Evolutionary conservation across 1,140 invertebrate genomes (phyloP), one percentile per base, ranked within the genome.

Genomic region (Zaprionus gabonicus): DNA sequence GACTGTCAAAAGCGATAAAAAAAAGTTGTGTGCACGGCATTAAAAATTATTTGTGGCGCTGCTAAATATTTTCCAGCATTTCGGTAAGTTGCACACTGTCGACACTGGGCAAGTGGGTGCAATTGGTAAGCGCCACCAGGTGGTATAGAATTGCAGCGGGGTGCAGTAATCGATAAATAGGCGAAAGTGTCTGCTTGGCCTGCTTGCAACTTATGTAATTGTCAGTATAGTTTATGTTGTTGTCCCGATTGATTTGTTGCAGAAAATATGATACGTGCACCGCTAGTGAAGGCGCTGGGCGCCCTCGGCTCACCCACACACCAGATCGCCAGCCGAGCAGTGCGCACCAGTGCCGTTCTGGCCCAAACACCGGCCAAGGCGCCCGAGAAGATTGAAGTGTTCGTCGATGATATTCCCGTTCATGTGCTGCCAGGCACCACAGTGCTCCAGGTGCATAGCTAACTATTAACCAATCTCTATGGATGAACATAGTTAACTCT

Each of bases 371-470:
- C 93, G 57, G 93, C 94, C 53, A 93, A 94, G 72, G 94, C 94
- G 72, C 96, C 96, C 15, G 96, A 98, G 76, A 96, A 97, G 91
- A 95, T 99, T 63, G 99, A 99, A 94, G 96, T 99, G 13, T 99
- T 99, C 94, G 97, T 99, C 83, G 98, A 99, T 95, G 99, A 99
- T 92, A 98, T 99, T 93, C 96, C 96, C 80, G 98, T 99, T 4
- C 94, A 97, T 82, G 99, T 99, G 58, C 96, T 97, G 65, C 99
- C 99, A 23, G 99, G 99, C 67, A 99, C 98, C 38, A 99, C 99
- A 58, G 98, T 99, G 44, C 94, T 99, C 56, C 99, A 99, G 95
- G 98, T 98, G n/a, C 7, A 49, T 28, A 41, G n/a, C n/a, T 1
- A 38, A 7, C 17, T 23, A 4, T n/a, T 13, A 4, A 5, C 3